Evolutionary conservation across 2,113 vertebrate species (phyloP), one percentile per base, ranked within the genome.

Genomic region (Callipepla californica): DNA sequence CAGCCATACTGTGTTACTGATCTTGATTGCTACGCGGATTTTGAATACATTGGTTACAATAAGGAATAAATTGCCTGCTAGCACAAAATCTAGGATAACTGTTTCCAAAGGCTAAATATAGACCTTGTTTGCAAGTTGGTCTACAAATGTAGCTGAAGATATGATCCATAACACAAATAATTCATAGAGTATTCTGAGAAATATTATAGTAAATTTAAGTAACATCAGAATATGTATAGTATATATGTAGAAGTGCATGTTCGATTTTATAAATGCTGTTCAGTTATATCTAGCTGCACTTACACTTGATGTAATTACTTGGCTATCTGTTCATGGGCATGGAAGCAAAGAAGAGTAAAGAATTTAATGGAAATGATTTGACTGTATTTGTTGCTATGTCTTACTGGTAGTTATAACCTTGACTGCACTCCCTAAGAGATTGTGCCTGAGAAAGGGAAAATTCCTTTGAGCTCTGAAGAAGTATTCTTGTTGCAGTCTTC

Each of bases 101-200:
- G 21, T 42, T 75, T 38, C 40, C 48, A 75, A 72, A 89, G 40
- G 17, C 42, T 34, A 61, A 6, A 51, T 18, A 25, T 21, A 5
- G 42, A 18, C 8, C 9, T 89, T 15, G 25, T 38, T 77, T 78
- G 5, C 38, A 82, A 80, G 21, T 15, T 0, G 48, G 47, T 53
- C 62, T 80, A 76, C 13, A 91, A 87, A 74, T 25, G 19, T 30
- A 84, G 40, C 20, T 48, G 40, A 85, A 79, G 32, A 73, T 53
- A 51, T 0, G 4, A 30, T 62, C 50, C 21, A 16, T 57, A 40
- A 44, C 13, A 72, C 5, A 81, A 72, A 82, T 20, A 0, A 0
- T 62, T 89, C 68, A 34, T 7, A 32, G 23, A 19, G 2, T 2
- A n/a, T 32, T 8, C 34, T 68, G 23, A 78, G 6, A 74, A 78